Base-by-base conservation (phyloP, 2,888 invertebrate species). In the Aleiodes alternator region DNA sequence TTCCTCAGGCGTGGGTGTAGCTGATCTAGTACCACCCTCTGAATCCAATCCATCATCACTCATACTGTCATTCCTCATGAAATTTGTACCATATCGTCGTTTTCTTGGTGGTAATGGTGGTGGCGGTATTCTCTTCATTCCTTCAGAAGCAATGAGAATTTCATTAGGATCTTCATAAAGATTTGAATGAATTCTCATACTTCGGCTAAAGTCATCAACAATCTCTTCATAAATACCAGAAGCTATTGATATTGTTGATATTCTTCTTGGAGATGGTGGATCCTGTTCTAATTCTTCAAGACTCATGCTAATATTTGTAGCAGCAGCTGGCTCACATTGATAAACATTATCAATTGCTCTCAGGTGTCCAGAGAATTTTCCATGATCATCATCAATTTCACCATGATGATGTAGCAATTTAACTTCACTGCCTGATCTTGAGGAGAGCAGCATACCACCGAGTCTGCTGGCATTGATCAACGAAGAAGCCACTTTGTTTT, bases 161-260 rank as follows among this genome's bases (percentile, higher is more conserved):
- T 90, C 90, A 34, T 89, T 82, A 3, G 90, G 90, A 79, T 90
- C 90, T 80, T 91, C 90, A 77, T 84, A 86, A 0, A 85, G 76
- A 74, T 85, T 83, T 4, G 85, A 82, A 16, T 78, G 48, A 53
- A 77, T 75, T 56, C 72, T 74, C 72, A 80, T 38, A 43, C 77
- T 78, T 61, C 80, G 77, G 31, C 64, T 69, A 9, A 69, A 76
- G 38, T 73, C 76, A 7, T 93, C 94, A 0, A 91, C 88, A 78
- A 94, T 94, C 89, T 94, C 94, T 84, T 94, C 94, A 87, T 94
- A 94, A 80, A 94, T 93, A 57, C 94, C 94, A 0, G 94, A 94
- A 23, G 93, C 91, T 4, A 93, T 84, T 0, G 94, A 94, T 59
- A 91, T 89, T 34, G 92, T 90, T 0, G 94, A 94, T 77, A 90